Conservation (phyloP, 2,113 vertebrate genomes). For the Amblyopsis rosae region DNA sequence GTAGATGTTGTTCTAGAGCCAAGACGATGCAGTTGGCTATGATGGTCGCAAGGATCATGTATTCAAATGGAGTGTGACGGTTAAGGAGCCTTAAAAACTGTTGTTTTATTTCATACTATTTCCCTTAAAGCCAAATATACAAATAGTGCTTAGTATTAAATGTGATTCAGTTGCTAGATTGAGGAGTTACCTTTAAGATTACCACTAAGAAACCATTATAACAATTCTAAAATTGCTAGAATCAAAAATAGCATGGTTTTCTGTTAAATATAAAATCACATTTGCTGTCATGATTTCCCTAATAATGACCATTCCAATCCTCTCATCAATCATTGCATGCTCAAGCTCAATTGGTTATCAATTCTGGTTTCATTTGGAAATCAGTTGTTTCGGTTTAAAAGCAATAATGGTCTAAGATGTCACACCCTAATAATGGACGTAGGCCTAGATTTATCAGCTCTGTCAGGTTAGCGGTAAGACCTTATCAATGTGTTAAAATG, state of each 20-base stretch:
- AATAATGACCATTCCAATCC: conserved; percentile 29
- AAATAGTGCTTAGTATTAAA: not conserved
- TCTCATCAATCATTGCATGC: conserved; percentile 30
- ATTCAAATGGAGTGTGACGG: conserved; percentile 93
- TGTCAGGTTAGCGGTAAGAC: too few species aligned
- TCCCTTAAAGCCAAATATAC: conserved; percentile 18
- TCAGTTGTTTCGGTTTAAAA: conserved; percentile 37
- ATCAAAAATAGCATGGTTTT: too few species aligned
- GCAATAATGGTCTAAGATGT: too few species aligned
- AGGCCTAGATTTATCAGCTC: too few species aligned
- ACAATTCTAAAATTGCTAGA: too few species aligned
- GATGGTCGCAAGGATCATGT: conserved; percentile 98
- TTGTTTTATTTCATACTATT: conserved; percentile 21
- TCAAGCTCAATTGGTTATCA: conserved; percentile 56
- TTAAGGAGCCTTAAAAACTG: conserved; percentile 77
- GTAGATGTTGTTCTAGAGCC: conserved; percentile 95
- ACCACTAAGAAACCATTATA: too few species aligned
- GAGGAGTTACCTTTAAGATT: too few species aligned
- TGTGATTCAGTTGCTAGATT: not conserved
- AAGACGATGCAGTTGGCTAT: conserved; percentile 98
- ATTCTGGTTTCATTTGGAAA: conserved; percentile 44
- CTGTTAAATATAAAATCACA: too few species aligned
- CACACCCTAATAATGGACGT: too few species aligned
- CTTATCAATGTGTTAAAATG: too few species aligned
- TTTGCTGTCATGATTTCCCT: conserved; percentile 11